Evolutionary conservation across 2,888 invertebrate species (phyloP).

Genomic region (Drosophila bunnanda): DNA sequence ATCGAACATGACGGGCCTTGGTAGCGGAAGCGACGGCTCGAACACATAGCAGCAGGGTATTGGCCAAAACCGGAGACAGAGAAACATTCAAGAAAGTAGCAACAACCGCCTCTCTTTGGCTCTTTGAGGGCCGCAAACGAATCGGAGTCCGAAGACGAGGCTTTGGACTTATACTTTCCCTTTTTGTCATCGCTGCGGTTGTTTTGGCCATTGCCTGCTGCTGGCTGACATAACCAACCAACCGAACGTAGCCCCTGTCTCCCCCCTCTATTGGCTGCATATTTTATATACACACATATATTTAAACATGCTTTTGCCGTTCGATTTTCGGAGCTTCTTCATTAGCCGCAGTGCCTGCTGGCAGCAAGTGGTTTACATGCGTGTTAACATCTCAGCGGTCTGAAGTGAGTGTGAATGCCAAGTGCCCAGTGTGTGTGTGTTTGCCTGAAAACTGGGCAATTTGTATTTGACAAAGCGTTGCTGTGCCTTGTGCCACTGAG

Average conservation of each 20-base stretch:
- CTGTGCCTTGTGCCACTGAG: conserved; percentile 28
- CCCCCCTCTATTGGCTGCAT: conserved; percentile 10
- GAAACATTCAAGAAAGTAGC: conserved; percentile 59
- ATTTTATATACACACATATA: conserved; percentile 1
- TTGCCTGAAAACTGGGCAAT: conserved; percentile 45
- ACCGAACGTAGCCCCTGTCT: conserved; percentile 18
- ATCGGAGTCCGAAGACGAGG: conserved; percentile 36
- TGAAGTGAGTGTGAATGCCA: conserved; percentile 49
- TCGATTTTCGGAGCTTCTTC: conserved; percentile 34
- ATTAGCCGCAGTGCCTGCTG: conserved; percentile 30
- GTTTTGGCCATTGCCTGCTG: conserved; percentile 18
- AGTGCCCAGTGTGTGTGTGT: conserved; percentile 22
- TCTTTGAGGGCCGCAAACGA: conserved; percentile 51
- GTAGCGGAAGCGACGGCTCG: conserved; percentile 57
- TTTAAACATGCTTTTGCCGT: conserved; percentile 27
- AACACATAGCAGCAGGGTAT: conserved; percentile 40
- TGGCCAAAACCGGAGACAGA: conserved; percentile 55
- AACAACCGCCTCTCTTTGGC: conserved; percentile 42
- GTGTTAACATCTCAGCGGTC: conserved; percentile 60
- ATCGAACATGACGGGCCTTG: conserved; percentile 33
- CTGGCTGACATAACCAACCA: conserved; percentile 68
- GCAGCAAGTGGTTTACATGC: conserved; percentile 59
- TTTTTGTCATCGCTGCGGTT: conserved; percentile 61
- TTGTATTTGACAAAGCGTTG: conserved; percentile 33
- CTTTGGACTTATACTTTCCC: conserved; percentile 70